A percentile compares a stretch with the other conserved stretches of the same genome.
These are phyloP conservation scores for Centropus bengalensis DNA, from an alignment of 2,113 vertebrate genomes.

Conservation along the genomic window DNA sequence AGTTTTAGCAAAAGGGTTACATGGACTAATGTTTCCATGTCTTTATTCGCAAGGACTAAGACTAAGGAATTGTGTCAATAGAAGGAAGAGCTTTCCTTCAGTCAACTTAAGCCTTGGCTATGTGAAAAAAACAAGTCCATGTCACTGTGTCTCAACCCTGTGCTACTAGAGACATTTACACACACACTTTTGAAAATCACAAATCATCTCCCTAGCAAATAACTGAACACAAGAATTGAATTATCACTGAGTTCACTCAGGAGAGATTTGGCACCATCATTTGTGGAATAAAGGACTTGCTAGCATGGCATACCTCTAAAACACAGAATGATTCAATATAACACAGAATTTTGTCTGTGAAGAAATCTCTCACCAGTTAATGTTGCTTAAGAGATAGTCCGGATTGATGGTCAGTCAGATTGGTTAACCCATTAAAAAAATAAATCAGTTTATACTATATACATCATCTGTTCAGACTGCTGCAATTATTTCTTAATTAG, in stretches of 20 bases:
- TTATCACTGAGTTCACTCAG: neutral
- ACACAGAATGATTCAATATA: neutral
- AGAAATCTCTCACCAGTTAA: neutral
- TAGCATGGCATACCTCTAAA: neutral
- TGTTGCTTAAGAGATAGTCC: neutral
- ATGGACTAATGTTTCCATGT: neutral
- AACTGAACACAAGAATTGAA: neutral
- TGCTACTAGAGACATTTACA: neutral
- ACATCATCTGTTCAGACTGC: neutral
- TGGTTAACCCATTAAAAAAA: neutral
- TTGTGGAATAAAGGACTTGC: neutral
- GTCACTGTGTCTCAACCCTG: neutral
- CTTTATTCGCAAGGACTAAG: neutral
- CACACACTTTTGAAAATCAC: neutral
- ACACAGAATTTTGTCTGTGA: neutral
- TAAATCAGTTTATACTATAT: neutral
- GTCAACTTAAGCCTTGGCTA: neutral
- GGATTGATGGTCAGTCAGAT: neutral
- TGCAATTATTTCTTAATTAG: conserved; percentile 6
- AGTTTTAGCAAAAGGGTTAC: neutral
- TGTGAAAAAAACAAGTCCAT: neutral
- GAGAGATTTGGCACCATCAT: neutral
- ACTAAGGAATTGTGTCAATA: neutral
- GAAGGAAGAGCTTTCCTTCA: neutral
- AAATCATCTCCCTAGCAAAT: neutral